Conservation (phyloP, 2,888 invertebrate genomes). For the Mythimna loreyi region DNA sequence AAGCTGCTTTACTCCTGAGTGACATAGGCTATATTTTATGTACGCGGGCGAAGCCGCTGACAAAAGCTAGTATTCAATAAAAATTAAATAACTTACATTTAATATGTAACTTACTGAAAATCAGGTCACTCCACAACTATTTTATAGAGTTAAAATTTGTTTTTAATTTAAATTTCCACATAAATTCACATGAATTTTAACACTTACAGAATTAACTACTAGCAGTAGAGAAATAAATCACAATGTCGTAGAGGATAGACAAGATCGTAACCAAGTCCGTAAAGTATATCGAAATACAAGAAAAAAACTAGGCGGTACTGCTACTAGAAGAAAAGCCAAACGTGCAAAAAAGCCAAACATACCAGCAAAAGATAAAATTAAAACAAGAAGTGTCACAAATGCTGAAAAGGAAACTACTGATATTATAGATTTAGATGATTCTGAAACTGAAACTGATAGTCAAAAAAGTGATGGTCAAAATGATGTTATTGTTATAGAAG, state of each 20-base stretch:
- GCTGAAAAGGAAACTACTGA: slow-evolving; percentile 55
- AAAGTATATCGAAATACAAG: background rate
- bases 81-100: no score
- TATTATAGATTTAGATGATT: slow-evolving; percentile 65
- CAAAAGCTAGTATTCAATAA: no score
- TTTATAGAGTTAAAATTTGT: background rate
- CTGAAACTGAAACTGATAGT: slow-evolving; percentile 39
- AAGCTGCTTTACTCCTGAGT: no score
- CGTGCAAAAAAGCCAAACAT: background rate
- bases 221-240: slow-evolving; percentile 17
- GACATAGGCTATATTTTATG: no score
- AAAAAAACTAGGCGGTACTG: background rate
- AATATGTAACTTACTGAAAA: no score
- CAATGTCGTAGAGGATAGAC: background rate
- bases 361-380: background rate
- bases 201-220: slow-evolving; percentile 34
- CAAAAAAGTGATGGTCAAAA: slow-evolving; percentile 39
- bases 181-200: background rate
- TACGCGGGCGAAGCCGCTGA: no score
- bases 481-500: slow-evolving; percentile 30
- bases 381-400: background rate
- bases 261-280: background rate
- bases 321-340: background rate
- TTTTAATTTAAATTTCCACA: no score
- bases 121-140: background rate